Percentiles rank a stretch among this genome's conserved stretches.
Evolutionary conservation across 2,888 invertebrate species (phyloP).

Genomic region (Ellobium chinense): DNA sequence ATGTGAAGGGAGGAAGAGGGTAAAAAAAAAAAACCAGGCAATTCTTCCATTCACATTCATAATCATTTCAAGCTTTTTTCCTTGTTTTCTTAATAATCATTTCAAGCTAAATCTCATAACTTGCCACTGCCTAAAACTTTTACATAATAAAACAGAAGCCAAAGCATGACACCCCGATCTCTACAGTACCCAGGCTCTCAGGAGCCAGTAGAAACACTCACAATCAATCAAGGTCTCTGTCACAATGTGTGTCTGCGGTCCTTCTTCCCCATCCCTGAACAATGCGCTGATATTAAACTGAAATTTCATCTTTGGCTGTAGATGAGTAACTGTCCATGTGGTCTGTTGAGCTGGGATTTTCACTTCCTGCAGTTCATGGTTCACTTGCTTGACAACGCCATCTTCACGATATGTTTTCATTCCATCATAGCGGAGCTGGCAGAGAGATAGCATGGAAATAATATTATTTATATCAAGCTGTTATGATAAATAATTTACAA

Average conservation of each 20-base stretch:
- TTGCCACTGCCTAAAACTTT: no score
- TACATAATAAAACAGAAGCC: no score
- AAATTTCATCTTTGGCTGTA: slow-evolving; percentile 75
- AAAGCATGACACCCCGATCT: background rate
- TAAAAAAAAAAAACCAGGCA: no score
- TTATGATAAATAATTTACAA: no score
- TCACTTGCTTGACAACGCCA: slow-evolving; percentile 57
- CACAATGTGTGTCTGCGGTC: slow-evolving; percentile 62
- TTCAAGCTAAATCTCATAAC: no score
- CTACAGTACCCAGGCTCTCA: background rate
- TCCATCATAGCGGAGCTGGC: slow-evolving; percentile 71
- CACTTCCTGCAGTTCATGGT: slow-evolving; percentile 50
- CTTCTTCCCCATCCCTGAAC: slow-evolving; percentile 70
- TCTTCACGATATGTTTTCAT: slow-evolving; percentile 67
- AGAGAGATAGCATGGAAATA: no score
- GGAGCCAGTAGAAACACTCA: slow-evolving; percentile 45
- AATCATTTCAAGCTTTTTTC: no score
- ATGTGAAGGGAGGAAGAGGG: no score
- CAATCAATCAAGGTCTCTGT: slow-evolving; percentile 74
- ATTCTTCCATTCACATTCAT: no score
- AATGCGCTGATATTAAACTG: slow-evolving; percentile 76
- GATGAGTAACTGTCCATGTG: slow-evolving; percentile 63
- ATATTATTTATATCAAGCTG: no score
- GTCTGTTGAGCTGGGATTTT: slow-evolving; percentile 64
- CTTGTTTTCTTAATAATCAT: no score